Conservation (phyloP, 2,797 vertebrate genomes). For the Lepilemur ruficaudatus region DNA sequence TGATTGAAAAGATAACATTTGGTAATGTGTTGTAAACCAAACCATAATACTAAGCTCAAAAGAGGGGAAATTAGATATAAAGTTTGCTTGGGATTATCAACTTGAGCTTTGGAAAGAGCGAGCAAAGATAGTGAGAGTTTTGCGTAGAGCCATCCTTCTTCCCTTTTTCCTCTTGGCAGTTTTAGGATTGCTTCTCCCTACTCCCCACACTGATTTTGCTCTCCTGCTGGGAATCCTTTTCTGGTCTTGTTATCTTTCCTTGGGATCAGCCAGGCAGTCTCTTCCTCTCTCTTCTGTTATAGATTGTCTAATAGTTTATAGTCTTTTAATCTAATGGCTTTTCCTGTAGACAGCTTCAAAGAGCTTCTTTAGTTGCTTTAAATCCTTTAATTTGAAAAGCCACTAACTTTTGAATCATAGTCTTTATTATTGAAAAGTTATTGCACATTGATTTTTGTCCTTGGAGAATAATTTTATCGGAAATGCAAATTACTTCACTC, state of each 20-base stretch:
- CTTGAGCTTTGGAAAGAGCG: not conserved
- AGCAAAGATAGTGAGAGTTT: not conserved
- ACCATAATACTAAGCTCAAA: not conserved
- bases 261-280: conserved; percentile 48
- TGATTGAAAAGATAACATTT: conserved; percentile 56
- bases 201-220: not conserved
- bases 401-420: not conserved
- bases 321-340: conserved; percentile 50
- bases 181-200: not conserved
- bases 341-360: conserved; percentile 30
- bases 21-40: conserved; percentile 22
- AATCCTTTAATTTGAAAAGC: conserved; percentile 23
- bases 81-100: not conserved
- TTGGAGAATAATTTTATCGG: not conserved
- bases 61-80: not conserved
- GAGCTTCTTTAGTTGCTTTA: conserved; percentile 11
- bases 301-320: conserved; percentile 61
- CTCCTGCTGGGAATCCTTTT: conserved; percentile 35
- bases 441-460: not conserved
- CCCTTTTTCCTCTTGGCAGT: too few relatives aligned
- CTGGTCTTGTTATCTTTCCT: conserved; percentile 53
- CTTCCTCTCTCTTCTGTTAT: conserved; percentile 34
- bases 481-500: conserved; percentile 29
- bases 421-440: not conserved
- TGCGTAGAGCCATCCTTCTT: fast-evolving